Evolutionary conservation across 1,140 invertebrate genomes (phyloP), one percentile per base, ranked within the genome.

Genomic region (Bombus affinis): DNA sequence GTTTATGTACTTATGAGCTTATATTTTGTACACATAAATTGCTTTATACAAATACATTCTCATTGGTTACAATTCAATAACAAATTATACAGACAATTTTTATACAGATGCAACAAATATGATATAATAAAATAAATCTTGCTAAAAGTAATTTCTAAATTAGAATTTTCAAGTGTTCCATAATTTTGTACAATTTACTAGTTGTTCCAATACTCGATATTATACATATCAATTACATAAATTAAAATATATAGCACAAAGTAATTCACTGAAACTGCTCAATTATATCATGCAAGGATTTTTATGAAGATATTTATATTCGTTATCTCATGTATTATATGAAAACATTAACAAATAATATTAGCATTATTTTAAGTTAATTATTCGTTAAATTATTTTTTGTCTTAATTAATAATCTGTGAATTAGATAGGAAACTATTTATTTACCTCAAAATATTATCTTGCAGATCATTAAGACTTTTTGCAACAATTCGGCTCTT

Each of bases 391-490:
- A 39, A 42, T 72, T 72, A 37, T 5, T 70, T 25, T 77, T 71
- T 47, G 25, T 8, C 8, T 22, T 35, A 25, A 18, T 62, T 44
- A 71, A 74, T n/a, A 25, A 57, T 77, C n/a, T 65, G 13, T 39
- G 37, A 65, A 59, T 53, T 13, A 37, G 62, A 76, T 47, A 65
- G 15, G 8, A 72, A 71, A 66, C 42, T 62, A 59, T 37, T 76
- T 65, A 83, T 70, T 92, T 93, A 95, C 94, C 93, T 93, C n/a
- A 92, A 87, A 86, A 94, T 93, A 83, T 93, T 89, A 86, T 92
- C 77, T 80, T 94, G 93, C 28, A 95, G 87, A 71, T 75, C 81
- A 71, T 86, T 87, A 77, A 93, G 90, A 85, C 90, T 92, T 88
- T 86, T 90, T 37, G 87, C 81, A 85, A 88, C 85, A 81, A 91